Base-by-base conservation (phyloP, 2,888 invertebrate species). In the Aporophyla lueneburgensis region DNA sequence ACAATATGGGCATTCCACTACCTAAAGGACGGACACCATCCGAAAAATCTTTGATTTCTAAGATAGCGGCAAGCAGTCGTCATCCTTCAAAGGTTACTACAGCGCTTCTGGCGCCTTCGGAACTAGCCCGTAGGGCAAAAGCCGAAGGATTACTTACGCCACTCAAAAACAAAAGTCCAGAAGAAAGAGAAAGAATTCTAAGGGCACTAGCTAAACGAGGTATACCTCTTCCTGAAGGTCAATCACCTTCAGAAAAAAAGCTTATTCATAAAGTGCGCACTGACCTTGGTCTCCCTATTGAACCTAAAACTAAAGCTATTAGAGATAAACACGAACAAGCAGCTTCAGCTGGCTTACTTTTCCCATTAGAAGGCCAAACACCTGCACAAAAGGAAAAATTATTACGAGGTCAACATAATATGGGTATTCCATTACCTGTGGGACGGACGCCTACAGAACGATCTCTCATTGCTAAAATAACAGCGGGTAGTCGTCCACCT, bases 211-310 rank as follows among this genome's bases (percentile, higher is more conserved):
- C 71, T 75, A 85, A 58, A 3, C 10, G n/a, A 3, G 84, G 84
- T 0, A 3, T 84, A 5, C 78, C 85, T 2, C 63, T 78, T 0
- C 63, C 43, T 9, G 76, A 79, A 54, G 72, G 74, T 0, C 85
- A 89, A 75, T 86, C 88, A 7, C 21, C 83, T 0, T 91, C 91
- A 1, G 91, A 92, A 74, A 87, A 82, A 69, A 80, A 87, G 58
- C 16, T 91, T 0, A 82, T 90, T 1, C 73, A 85, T 1, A 90
- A 89, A 76, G 83, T 91, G 16, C 76, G 89, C 16, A 21, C 33
- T 4, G 88, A 91, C 7, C 46, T 90, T 40, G 91, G 91, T 0
- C 21, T 91, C 16, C 90, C 91, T 33, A 88, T 87, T 5, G 88
- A 85, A 62, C 89, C 90, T 0, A 86, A 84, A 67, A 76, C 77